These are phyloP conservation scores for Drosophila kanapiae DNA, from an alignment of 1,140 invertebrate genomes.

Conservation along the genomic window DNA sequence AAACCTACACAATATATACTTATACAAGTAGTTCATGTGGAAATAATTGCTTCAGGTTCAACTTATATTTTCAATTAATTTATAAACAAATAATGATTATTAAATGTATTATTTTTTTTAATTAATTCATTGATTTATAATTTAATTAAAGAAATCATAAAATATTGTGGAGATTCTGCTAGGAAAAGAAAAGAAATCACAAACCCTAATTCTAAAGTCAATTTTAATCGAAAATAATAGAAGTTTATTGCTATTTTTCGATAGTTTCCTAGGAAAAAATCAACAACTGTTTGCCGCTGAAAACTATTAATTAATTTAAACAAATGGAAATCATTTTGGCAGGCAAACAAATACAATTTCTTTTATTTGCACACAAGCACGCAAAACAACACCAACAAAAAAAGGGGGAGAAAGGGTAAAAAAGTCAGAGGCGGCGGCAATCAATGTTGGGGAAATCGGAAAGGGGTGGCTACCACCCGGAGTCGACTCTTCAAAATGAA, in stretches of 20 bases:
- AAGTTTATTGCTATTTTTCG: background rate
- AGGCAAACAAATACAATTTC: slow-evolving; percentile 59
- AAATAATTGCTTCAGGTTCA: too few species aligned
- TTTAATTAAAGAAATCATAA: background rate
- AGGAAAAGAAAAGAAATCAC: too few species aligned
- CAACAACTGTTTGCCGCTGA: slow-evolving; percentile 7
- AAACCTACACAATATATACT: too few species aligned
- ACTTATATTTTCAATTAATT: too few species aligned
- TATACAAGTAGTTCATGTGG: too few species aligned
- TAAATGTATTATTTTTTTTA: too few species aligned
- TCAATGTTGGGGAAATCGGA: background rate
- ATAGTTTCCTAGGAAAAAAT: background rate
- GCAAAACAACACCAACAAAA: slow-evolving; percentile 2
- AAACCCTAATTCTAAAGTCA: background rate
- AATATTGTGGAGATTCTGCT: too few species aligned
- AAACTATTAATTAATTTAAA: slow-evolving; percentile 75
- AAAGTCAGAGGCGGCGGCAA: slow-evolving; percentile 3
- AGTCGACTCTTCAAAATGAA: slow-evolving; percentile 79
- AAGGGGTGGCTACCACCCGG: slow-evolving; percentile 15
- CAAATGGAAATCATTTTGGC: slow-evolving; percentile 65
- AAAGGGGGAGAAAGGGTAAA: background rate
- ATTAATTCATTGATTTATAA: too few species aligned
- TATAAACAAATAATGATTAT: too few species aligned
- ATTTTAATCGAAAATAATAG: background rate
- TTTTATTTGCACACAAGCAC: slow-evolving; percentile 69